These are phyloP conservation scores for Kuschelorhynchus macadamiae DNA, from an alignment of 2,888 invertebrate species.

Conservation along the genomic window DNA sequence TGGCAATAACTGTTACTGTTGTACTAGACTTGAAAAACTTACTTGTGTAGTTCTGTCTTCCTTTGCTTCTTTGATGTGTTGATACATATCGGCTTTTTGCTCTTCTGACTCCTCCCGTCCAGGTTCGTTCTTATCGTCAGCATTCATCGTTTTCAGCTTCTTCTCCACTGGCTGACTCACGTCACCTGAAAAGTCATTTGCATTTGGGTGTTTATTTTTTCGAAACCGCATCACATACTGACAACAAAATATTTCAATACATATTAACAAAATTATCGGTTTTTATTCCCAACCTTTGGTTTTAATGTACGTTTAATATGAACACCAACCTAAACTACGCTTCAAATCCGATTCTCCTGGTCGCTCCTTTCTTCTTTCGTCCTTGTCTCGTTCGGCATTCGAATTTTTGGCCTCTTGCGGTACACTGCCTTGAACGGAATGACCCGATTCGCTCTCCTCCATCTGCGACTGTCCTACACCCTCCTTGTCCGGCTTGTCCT, in stretches of 20 bases:
- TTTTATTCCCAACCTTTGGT: too few species aligned
- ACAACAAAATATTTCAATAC: too few species aligned
- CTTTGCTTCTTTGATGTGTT: slow-evolving; percentile 86
- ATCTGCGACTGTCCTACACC: slow-evolving; percentile 80
- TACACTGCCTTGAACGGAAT: slow-evolving; percentile 69
- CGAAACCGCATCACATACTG: too few species aligned
- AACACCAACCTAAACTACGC: slow-evolving; percentile 76
- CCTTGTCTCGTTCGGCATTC: slow-evolving; percentile 62
- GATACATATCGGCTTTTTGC: slow-evolving; percentile 75
- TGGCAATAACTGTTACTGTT: too few species aligned
- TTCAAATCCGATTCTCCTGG: slow-evolving; percentile 84
- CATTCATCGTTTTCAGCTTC: slow-evolving; percentile 73
- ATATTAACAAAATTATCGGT: too few species aligned
- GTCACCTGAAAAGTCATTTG: slow-evolving; percentile 71
- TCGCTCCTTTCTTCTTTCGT: slow-evolving; percentile 75
- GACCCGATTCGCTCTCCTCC: slow-evolving; percentile 79
- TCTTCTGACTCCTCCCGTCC: slow-evolving; percentile 8
- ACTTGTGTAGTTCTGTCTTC: slow-evolving; percentile 81
- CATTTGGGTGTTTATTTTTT: too few species aligned
- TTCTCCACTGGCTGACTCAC: slow-evolving; percentile 76
- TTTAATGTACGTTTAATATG: too few species aligned
- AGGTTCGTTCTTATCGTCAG: slow-evolving; percentile 58
- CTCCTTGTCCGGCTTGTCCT: slow-evolving; percentile 76
- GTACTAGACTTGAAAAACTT: too few species aligned
- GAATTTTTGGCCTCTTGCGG: slow-evolving; percentile 62